Evolutionary conservation across 2,888 invertebrate species (phyloP), one percentile per base, ranked within the genome.

Genomic region (Pseudeuparius sepicola): DNA sequence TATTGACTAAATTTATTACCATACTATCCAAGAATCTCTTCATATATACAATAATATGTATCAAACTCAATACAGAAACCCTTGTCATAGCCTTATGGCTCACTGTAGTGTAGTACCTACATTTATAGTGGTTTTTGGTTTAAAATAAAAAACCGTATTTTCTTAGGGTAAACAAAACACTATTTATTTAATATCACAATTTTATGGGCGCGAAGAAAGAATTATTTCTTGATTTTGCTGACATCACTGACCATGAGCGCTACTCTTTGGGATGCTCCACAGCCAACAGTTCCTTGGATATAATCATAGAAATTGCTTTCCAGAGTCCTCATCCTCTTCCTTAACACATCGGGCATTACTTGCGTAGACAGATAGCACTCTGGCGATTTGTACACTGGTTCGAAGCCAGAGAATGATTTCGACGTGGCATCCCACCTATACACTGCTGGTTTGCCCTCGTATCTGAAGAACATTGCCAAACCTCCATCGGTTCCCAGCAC

Each of bases 221-320:
- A n/a, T n/a, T n/a, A n/a, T n/a, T n/a, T n/a, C n/a, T n/a, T n/a
- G n/a, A n/a, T n/a, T n/a, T n/a, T n/a, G n/a, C n/a, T n/a, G n/a
- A 43, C 18, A 50, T 45, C 42, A 40, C 58, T 48, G 18, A 44
- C 46, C 46, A 54, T 46, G 14, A 53, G 29, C 14, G 39, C 44
- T 10, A 73, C 54, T 30, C 69, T 66, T 49, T 74, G 74, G 23
- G 70, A 64, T 24, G 70, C 69, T 2, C 73, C 73, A 48, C 74
- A 74, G 14, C 75, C 76, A 23, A 74, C 70, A 12, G 68, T 71
- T 42, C 69, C 68, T 41, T 70, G 66, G 54, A 76, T 67, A 48
- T 65, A 78, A 58, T 75, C 75, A 2, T 68, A 71, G 56, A 75
- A 76, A 55, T 75, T 76, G 47, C 73, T 73, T 50, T 75, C 71